Base-by-base conservation (phyloP, 1,140 invertebrate genomes). In the Caerostris extrusa region DNA sequence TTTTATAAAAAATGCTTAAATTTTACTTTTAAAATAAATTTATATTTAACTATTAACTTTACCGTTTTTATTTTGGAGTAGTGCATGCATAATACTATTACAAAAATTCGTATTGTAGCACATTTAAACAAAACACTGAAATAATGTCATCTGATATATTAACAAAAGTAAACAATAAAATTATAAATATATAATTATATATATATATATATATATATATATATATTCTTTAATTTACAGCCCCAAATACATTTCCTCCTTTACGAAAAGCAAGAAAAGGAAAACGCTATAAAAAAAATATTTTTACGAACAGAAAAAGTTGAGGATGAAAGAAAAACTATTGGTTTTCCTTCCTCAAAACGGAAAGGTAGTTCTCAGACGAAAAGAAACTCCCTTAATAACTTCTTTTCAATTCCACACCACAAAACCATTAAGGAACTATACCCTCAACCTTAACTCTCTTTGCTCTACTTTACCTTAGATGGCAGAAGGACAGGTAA, bases 401-500 rank as follows among this genome's bases (percentile, higher is more conserved):
- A 81, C 60, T 83, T 91, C 71, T 19, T 61, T 91, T 91, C 90
- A 91, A 82, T 81, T 82, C 82, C 82, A 69, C 71, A 67, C 91
- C 82, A 34, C 91, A 69, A 92, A 92, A 67, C 91, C 82, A 61
- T 92, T 92, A 92, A 82, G 91, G 53, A 86, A 85, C 50, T 58
- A 67, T 91, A 7, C 60, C n/a, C 61, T 50, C 7, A 10, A 5
- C 89, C 56, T 60, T 56, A 53, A 87, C 57, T 87, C 87, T 60
- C 55, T 71, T n/a, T 55, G 5, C 50, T 71, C 87, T 57, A 77
- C 89, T 58, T 60, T 81, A 87, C 89, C 89, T 56, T 81, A 77
- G 55, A 83, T 61, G 55, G n/a, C 71, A 53, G 64, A 90, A 90
- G 83, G 91, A 87, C 85, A 87, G 91, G 86, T 93, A 93, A 93